Base-by-base conservation (phyloP, 2,113 vertebrate species). In the Pachypanchax playfairii region DNA sequence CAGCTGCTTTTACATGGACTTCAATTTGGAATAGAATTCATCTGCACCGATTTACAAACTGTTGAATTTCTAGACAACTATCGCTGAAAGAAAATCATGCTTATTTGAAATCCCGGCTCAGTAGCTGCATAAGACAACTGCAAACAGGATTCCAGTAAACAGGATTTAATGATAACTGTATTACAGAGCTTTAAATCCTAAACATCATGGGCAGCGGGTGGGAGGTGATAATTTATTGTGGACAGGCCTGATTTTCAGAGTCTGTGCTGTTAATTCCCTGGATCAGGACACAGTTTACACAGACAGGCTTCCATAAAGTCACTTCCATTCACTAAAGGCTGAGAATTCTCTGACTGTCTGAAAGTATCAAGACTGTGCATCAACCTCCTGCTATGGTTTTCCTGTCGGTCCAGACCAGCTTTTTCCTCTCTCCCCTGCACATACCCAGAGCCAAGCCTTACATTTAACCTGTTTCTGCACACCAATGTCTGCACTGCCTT, bases 401-500 rank as follows among this genome's bases (percentile, higher is more conserved):
- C 69, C 68, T 70, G 57, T 10, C 12, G 57, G 52, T 92, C 90
- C 92, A 89, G 74, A 71, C 88, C 92, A 86, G 86, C 80, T 92
- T 92, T 92, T 93, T 84, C 66, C 58, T 86, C 78, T 83, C 83
- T 90, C 91, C 88, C 15, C 50, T 35, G 75, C 62, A 82, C 77
- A 85, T 81, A 88, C 85, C 65, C 68, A 80, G 83, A 90, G 88
- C 85, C 87, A 75, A 89, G 88, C 90, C 90, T 91, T 90, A 89
- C 87, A 91, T 91, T 91, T 90, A 92, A 90, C 89, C 89, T 89
- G 88, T 91, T 92, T 91, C 87, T 90, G 91, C 89, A 90, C 87
- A 90, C n/a, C n/a, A n/a, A n/a, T n/a, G n/a, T n/a, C n/a, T n/a
- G n/a, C n/a, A 91, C 68, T 65, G 88, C 85, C 88, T 88, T 70